Percentiles rank a stretch among this genome's conserved stretches.
phyloP scores from a whole-genome alignment of 2,888 invertebrate genomes.

The Automeris io region DNA sequence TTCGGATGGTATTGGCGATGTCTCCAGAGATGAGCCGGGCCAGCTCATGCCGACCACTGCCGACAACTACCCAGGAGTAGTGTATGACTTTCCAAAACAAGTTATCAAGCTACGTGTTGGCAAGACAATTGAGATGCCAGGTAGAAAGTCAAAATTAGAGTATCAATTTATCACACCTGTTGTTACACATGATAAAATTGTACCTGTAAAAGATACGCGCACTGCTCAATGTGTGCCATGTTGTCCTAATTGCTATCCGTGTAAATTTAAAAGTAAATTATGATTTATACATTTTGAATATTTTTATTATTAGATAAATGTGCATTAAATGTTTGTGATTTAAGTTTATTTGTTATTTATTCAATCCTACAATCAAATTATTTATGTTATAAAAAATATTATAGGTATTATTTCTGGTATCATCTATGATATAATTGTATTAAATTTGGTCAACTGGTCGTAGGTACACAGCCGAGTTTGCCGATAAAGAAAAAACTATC shows the following conservation, averaged over 20 bases:
- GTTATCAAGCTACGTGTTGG: conserved; percentile 61
- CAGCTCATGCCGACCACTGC: conserved; percentile 41
- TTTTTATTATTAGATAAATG: conserved; percentile 8
- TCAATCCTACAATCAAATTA: too few relatives aligned
- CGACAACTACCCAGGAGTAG: conserved; percentile 51
- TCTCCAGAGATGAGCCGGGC: conserved; percentile 56
- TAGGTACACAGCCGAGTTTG: conserved; percentile 53
- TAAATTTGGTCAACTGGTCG: conserved; percentile 43
- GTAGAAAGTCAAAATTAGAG: conserved; percentile 58
- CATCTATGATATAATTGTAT: conserved; percentile 27
- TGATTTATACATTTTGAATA: conserved; percentile 13
- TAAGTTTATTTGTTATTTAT: conserved; percentile 9
- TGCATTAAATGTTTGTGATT: conserved; percentile 12
- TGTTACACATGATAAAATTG: conserved; percentile 30
- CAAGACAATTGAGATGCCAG: conserved; percentile 56
- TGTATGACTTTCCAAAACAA: conserved; percentile 53
- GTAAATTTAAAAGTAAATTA: conserved; percentile 18
- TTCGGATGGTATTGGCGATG: conserved; percentile 60
- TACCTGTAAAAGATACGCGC: conserved; percentile 50
- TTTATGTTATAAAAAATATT: conserved; percentile 9
- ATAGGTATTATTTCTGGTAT: not conserved
- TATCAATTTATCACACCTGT: conserved; percentile 64
- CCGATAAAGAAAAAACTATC: conserved; percentile 42
- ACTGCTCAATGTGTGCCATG: conserved; percentile 51
- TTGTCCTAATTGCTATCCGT: conserved; percentile 36